Percentiles rank a stretch among this genome's conserved stretches.
Evolutionary conservation across 1,140 invertebrate species (phyloP).

Genomic region (Diachasmimorpha longicaudata): DNA sequence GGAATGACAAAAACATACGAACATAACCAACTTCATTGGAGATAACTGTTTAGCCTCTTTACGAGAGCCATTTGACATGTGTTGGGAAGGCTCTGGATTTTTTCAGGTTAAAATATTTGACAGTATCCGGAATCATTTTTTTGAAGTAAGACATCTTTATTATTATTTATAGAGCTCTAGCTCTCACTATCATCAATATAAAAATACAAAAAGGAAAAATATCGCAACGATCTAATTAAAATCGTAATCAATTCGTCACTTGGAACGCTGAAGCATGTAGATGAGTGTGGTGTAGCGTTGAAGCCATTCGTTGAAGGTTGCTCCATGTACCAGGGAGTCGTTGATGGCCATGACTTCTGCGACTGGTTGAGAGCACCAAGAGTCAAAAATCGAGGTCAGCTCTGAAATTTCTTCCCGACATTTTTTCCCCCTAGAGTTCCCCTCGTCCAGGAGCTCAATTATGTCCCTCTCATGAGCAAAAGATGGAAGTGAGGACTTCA

Average conservation of each 20-base stretch:
- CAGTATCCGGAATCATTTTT: no score
- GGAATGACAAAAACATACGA: background rate
- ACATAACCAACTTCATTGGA: background rate
- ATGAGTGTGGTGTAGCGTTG: constrained; percentile 44
- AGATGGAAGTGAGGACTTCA: background rate
- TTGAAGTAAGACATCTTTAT: background rate
- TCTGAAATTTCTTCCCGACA: constrained; percentile 36
- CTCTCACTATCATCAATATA: background rate
- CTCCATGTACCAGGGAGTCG: constrained; percentile 39
- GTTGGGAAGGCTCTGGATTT: no score
- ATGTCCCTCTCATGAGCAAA: constrained; percentile 23
- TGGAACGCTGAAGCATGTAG: constrained; percentile 45
- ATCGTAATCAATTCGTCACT: constrained; percentile 19
- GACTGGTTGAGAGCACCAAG: constrained; percentile 43
- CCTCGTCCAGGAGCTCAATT: constrained; percentile 39
- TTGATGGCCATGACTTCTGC: constrained; percentile 40
- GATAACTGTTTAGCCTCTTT: no score
- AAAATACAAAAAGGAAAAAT: background rate
- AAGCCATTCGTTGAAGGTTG: constrained; percentile 45
- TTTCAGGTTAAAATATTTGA: no score
- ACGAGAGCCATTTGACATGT: no score
- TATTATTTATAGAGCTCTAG: background rate
- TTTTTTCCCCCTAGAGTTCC: constrained; percentile 27
- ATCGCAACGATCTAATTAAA: background rate
- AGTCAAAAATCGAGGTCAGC: constrained; percentile 39